Conservation (phyloP, 2,797 vertebrate genomes). For the Pachyuromys duprasi region DNA sequence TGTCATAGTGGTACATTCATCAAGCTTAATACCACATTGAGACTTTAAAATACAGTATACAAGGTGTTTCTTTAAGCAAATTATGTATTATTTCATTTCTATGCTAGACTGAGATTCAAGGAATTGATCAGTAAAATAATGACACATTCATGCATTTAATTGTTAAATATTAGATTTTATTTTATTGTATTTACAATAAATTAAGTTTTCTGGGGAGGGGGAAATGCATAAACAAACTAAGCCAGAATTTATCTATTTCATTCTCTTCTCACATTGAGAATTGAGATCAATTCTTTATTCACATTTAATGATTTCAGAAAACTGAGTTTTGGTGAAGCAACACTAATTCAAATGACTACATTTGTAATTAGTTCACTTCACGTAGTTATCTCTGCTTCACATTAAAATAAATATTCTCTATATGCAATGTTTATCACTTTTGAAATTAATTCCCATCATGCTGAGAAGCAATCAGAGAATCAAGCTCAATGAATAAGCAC, state of each 20-base stretch:
- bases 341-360: slow-evolving; percentile 61
- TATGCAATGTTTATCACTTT: slow-evolving; percentile 67
- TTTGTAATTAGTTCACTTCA: slow-evolving; percentile 60
- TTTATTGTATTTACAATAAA: slow-evolving; percentile 40
- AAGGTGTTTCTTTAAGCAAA: slow-evolving; percentile 30
- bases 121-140: not conserved
- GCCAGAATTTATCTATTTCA: slow-evolving; percentile 2
- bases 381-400: slow-evolving; percentile 25
- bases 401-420: slow-evolving; percentile 58
- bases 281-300: slow-evolving; percentile 55
- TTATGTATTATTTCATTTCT: slow-evolving; percentile 47
- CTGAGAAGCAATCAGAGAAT: slow-evolving; percentile 37
- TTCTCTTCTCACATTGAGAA: slow-evolving; percentile 11
- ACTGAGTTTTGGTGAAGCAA: slow-evolving; percentile 64
- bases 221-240: not conserved
- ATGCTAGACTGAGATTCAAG: not conserved
- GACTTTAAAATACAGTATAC: not conserved
- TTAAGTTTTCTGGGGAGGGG: not conserved
- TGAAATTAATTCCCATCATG: slow-evolving; percentile 67
- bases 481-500: slow-evolving; percentile 42
- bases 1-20: not conserved
- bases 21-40: not conserved
- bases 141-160: not conserved
- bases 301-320: slow-evolving; percentile 57
- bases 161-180: slow-evolving; percentile 43